phyloP scores from a whole-genome alignment of 2,797 vertebrate genomes.

The Hypotaenidia okinawae region DNA sequence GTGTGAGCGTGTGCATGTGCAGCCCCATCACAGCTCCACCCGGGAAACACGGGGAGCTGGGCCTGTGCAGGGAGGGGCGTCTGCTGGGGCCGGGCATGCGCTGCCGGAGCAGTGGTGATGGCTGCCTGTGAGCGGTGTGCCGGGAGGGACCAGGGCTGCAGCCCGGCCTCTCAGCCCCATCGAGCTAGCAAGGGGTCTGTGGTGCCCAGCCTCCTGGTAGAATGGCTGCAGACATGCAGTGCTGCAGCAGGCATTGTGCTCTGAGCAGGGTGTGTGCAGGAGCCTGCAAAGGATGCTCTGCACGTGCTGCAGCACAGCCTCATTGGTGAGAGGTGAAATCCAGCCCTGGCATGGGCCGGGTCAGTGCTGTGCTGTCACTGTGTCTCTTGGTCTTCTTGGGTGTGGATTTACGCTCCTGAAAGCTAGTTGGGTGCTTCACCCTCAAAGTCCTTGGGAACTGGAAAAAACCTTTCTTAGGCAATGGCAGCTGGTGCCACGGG shows the following conservation, averaged over 20 bases:
- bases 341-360: fast-evolving
- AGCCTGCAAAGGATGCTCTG: fast-evolving
- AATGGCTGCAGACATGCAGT: not conserved
- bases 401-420: not conserved
- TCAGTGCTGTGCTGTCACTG: not conserved
- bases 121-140: not conserved
- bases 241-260: not conserved
- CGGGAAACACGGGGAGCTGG: no score
- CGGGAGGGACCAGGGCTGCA: not conserved
- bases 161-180: not conserved
- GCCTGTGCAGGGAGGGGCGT: no score
- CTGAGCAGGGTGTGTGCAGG: not conserved
- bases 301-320: fast-evolving
- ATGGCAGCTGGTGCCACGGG: not conserved
- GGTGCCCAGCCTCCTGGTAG: not conserved
- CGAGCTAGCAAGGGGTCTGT: not conserved
- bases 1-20: no score
- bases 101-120: not conserved
- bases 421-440: not conserved
- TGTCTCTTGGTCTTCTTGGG: not conserved
- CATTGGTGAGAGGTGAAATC: not conserved
- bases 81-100: no score
- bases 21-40: no score
- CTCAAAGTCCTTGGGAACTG: fast-evolving
- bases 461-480: not conserved